Evolutionary conservation across 1,140 invertebrate species (phyloP).

Genomic region (Camponotus floridanus): DNA sequence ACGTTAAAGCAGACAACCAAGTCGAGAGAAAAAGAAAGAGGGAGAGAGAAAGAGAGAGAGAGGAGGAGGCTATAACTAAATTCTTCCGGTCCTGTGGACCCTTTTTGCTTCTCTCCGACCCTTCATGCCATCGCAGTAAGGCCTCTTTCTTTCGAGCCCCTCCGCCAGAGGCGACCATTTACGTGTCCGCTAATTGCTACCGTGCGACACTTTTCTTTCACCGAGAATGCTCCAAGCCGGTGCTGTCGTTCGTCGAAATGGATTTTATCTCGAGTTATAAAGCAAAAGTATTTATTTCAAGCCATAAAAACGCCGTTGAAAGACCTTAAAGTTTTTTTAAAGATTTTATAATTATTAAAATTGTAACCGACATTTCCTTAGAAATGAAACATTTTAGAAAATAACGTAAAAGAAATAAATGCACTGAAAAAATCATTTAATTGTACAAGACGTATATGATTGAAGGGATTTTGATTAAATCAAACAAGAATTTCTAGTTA

Average conservation of each 20-base stretch:
- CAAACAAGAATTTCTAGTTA: too few species aligned
- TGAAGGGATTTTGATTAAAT: too few species aligned
- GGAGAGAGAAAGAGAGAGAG: constrained; percentile 13
- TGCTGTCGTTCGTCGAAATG: constrained; percentile 8
- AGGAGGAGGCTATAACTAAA: constrained; percentile 70
- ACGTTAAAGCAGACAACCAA: constrained; percentile 73
- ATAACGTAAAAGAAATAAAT: not conserved
- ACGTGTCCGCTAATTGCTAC: constrained; percentile 59
- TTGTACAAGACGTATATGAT: too few species aligned
- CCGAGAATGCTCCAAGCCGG: not conserved
- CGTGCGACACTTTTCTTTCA: constrained; percentile 41
- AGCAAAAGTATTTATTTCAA: not conserved
- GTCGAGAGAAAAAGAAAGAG: constrained; percentile 26
- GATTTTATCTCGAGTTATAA: not conserved
- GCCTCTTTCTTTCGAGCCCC: not conserved
- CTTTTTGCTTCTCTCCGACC: constrained; percentile 14
- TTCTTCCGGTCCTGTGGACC: constrained; percentile 63
- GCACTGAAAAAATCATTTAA: too few species aligned
- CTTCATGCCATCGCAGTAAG: not conserved
- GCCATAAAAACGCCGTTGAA: not conserved
- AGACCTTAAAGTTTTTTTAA: too few species aligned
- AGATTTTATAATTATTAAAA: too few species aligned
- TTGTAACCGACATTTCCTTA: too few species aligned
- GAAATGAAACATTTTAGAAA: too few species aligned
- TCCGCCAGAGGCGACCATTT: constrained; percentile 34